These are phyloP conservation scores for Xenopus petersii DNA, from an alignment of 2,797 vertebrate genomes.

Conservation along the genomic window DNA sequence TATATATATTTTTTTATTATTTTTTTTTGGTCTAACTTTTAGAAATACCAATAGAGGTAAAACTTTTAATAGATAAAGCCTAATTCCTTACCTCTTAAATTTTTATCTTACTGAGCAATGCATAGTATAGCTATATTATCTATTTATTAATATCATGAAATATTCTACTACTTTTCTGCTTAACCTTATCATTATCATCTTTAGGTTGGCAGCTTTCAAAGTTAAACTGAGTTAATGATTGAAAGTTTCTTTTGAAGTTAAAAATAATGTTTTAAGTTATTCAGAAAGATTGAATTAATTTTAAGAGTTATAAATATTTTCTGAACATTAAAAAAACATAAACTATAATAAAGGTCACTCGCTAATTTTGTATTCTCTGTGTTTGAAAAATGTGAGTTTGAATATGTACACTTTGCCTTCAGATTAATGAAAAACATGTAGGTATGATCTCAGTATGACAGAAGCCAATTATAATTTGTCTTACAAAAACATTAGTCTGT, in stretches of 20 bases:
- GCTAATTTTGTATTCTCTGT: constrained; percentile 51
- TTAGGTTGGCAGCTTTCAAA: not conserved
- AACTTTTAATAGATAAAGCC: not conserved
- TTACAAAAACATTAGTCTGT: constrained; percentile 58
- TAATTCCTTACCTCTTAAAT: not conserved
- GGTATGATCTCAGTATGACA: constrained; percentile 50
- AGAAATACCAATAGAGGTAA: too few relatives aligned
- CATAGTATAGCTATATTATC: not conserved
- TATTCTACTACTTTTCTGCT: not conserved
- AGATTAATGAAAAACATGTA: constrained; percentile 51
- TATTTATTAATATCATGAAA: not conserved
- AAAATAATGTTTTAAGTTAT: constrained; percentile 18
- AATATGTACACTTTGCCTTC: constrained; percentile 45
- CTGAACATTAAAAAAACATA: constrained; percentile 43
- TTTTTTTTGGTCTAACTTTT: too few relatives aligned
- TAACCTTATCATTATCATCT: constrained; percentile 7
- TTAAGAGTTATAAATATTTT: constrained; percentile 40
- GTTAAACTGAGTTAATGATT: constrained; percentile 6
- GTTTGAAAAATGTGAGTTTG: constrained; percentile 44
- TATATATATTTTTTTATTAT: too few relatives aligned
- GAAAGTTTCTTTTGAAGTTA: constrained; percentile 7
- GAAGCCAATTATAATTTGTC: constrained; percentile 52
- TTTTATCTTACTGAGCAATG: not conserved
- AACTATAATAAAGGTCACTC: constrained; percentile 45
- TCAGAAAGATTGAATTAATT: constrained; percentile 17